phyloP scores from a whole-genome alignment of 2,113 vertebrate species.

The Macquaria ambigua region DNA sequence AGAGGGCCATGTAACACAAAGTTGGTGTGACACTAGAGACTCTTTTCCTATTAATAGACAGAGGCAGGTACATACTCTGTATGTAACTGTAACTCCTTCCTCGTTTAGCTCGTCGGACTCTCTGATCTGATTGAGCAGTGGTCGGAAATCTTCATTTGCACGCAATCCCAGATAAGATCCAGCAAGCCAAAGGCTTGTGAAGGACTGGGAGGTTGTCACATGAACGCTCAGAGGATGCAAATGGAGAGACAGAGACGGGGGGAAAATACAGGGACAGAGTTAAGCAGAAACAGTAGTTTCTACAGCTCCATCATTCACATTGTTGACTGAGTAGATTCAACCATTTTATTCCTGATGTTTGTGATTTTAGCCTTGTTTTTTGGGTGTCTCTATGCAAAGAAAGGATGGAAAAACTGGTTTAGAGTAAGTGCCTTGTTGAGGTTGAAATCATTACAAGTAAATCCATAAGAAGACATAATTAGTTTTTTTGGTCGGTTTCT shows the following conservation, averaged over 20 bases:
- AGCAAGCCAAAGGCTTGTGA: neutral
- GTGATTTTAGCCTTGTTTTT: neutral
- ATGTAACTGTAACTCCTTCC: slow-evolving; percentile 27
- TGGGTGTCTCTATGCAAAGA: neutral
- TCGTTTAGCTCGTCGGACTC: slow-evolving; percentile 47
- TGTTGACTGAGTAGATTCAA: neutral
- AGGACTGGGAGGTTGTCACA: neutral
- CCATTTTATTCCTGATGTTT: neutral
- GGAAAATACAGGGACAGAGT: neutral
- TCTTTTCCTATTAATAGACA: slow-evolving; percentile 33
- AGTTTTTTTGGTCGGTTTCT: neutral
- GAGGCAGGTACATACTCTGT: slow-evolving; percentile 42
- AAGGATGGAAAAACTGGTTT: neutral
- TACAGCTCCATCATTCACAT: neutral
- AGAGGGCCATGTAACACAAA: slow-evolving; percentile 38
- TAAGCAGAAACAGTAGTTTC: neutral
- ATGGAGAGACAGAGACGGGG: neutral
- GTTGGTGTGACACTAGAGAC: slow-evolving; percentile 50
- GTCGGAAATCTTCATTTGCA: slow-evolving; percentile 51
- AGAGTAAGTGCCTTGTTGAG: neutral
- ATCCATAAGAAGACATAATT: neutral
- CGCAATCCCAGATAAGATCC: slow-evolving; percentile 29
- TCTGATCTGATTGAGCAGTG: slow-evolving; percentile 52
- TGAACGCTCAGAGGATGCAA: neutral
- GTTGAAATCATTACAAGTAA: neutral